Percentiles rank a stretch among this genome's conserved stretches.
These are phyloP conservation scores for Leucophenga maculata DNA, from an alignment of 2,888 invertebrate genomes.

Conservation along the genomic window DNA sequence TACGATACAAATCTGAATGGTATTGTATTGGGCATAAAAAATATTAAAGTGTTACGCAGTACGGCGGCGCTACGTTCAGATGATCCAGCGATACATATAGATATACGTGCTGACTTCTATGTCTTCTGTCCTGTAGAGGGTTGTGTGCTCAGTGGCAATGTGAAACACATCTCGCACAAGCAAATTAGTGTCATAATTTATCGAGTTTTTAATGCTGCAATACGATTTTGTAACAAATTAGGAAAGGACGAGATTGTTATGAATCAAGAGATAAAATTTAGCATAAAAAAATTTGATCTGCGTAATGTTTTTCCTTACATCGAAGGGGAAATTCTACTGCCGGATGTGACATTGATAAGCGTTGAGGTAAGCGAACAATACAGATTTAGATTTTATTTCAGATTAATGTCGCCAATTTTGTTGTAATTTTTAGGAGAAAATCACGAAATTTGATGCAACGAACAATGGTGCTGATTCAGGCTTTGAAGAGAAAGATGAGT, in stretches of 20 bases:
- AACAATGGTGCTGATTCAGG: constrained; percentile 39
- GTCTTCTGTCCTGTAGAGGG: constrained; percentile 77
- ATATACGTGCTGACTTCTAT: constrained; percentile 78
- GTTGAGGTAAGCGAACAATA: constrained; percentile 35
- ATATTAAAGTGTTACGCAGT: constrained; percentile 74
- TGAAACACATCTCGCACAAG: constrained; percentile 74
- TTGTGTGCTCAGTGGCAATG: constrained; percentile 75
- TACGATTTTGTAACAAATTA: constrained; percentile 71
- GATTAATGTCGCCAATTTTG: no score
- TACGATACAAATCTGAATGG: constrained; percentile 75
- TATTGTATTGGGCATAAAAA: constrained; percentile 76
- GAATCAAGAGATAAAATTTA: constrained; percentile 70
- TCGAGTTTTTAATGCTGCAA: constrained; percentile 78
- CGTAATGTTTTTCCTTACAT: constrained; percentile 68
- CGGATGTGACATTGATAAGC: constrained; percentile 41
- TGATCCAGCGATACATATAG: constrained; percentile 75
- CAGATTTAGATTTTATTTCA: no score
- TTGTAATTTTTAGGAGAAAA: constrained; percentile 44
- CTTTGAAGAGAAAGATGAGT: constrained; percentile 43
- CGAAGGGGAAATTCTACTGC: constrained; percentile 65
- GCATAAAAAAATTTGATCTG: constrained; percentile 68
- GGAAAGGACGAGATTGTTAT: constrained; percentile 64
- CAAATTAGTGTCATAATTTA: constrained; percentile 79
- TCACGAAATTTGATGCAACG: constrained; percentile 5
- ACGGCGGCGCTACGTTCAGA: constrained; percentile 74